Evolutionary conservation across 1,140 invertebrate genomes (phyloP).

Genomic region (Pseudomyrmex flavicornis): DNA sequence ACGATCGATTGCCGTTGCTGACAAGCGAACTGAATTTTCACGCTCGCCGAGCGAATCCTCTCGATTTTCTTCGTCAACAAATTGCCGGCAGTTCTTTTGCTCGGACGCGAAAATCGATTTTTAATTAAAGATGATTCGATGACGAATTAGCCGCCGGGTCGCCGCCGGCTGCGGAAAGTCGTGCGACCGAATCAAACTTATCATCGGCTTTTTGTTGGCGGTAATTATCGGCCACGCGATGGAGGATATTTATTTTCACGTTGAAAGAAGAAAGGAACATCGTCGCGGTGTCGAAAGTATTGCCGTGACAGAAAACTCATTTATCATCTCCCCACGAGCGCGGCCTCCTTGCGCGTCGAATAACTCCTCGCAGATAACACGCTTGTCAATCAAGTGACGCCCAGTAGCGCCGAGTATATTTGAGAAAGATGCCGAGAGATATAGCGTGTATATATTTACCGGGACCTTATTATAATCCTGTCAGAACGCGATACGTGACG

Average conservation of each 20-base stretch:
- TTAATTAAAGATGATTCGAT: constrained; percentile 10
- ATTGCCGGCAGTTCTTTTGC: constrained; percentile 7
- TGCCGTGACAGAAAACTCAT: constrained; percentile 26
- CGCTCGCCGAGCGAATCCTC: neutral
- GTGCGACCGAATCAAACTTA: neutral
- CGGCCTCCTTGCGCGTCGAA: neutral
- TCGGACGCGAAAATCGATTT: constrained; percentile 17
- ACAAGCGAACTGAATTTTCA: constrained; percentile 17
- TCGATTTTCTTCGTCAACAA: neutral
- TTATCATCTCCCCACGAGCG: neutral
- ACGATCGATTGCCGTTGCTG: neutral
- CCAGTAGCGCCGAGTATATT: neutral
- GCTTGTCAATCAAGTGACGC: constrained; percentile 8
- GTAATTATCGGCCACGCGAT: constrained; percentile 6
- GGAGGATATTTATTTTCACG: neutral
- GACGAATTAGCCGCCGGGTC: neutral
- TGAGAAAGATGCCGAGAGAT: neutral
- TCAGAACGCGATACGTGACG: constrained; percentile 7
- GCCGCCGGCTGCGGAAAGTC: neutral
- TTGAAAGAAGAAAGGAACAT: neutral
- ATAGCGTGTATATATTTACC: neutral
- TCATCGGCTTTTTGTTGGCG: neutral
- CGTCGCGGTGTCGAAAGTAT: neutral
- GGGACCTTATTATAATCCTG: constrained; percentile 22
- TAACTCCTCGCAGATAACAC: neutral